A percentile compares a stretch with the other conserved stretches of the same genome.
These are phyloP conservation scores for Peromyscus attwateri DNA, from an alignment of 2,797 vertebrate genomes.

Conservation along the genomic window DNA sequence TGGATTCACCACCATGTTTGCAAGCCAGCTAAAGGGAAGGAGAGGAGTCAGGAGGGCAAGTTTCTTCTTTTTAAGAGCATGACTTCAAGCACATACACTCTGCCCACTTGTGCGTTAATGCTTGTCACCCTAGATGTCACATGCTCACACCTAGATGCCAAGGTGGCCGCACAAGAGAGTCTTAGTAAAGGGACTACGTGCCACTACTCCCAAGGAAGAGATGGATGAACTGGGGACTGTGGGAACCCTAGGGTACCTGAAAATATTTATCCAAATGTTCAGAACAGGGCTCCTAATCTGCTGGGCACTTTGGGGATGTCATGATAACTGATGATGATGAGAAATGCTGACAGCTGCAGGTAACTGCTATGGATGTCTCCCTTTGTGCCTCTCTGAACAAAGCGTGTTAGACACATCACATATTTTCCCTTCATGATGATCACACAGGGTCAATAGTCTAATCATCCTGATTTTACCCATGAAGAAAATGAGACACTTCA, in stretches of 20 bases:
- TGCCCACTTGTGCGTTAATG: neutral
- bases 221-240: neutral
- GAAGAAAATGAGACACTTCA: neutral
- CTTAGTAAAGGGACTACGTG: too few relatives aligned
- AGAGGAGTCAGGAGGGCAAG: neutral
- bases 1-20: neutral
- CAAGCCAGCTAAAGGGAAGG: neutral
- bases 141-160: neutral
- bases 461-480: neutral
- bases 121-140: neutral
- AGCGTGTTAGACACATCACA: neutral
- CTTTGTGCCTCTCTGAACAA: neutral
- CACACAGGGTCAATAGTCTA: neutral
- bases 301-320: neutral
- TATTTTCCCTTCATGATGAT: slow-evolving; percentile 2
- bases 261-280: neutral
- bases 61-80: neutral
- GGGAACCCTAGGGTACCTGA: neutral
- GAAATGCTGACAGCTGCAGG: neutral
- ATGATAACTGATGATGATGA: neutral
- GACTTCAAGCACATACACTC: neutral
- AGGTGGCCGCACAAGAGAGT: neutral
- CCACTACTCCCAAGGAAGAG: neutral
- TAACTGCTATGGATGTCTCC: neutral
- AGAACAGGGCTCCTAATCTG: neutral